Percentiles rank a stretch among this genome's conserved stretches.
phyloP scores from a whole-genome alignment of 2,113 vertebrate species.

The Tinamus guttatus region DNA sequence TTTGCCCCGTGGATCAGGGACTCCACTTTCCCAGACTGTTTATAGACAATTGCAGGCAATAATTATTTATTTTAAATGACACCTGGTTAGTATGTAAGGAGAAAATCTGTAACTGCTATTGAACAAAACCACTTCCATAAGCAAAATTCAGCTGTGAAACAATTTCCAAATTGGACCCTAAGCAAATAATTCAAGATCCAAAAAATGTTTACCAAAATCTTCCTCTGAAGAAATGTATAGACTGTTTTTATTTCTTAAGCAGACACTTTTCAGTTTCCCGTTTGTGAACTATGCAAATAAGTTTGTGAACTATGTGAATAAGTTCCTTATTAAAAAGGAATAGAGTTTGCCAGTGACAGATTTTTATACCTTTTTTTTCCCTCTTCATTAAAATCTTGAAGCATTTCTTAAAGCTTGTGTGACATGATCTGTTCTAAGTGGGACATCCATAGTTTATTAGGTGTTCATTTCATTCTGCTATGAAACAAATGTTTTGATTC shows the following conservation, averaged over 20 bases:
- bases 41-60: not conserved
- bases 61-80: not conserved
- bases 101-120: not conserved
- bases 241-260: not conserved
- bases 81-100: not conserved
- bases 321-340: not conserved
- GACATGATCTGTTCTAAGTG: not conserved
- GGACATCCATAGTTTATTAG: not conserved
- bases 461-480: not conserved
- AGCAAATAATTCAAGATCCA: not conserved
- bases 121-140: not conserved
- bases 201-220: not conserved
- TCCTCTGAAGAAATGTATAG: not conserved
- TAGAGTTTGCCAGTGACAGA: not conserved
- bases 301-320: not conserved
- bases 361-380: not conserved
- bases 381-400: conserved; percentile 15
- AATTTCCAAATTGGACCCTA: not conserved
- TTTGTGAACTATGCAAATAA: not conserved
- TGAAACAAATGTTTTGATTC: conserved; percentile 11
- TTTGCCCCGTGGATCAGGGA: not conserved
- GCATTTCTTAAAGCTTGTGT: conserved; percentile 33
- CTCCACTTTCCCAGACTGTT: not conserved
- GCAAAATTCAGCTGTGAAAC: not conserved
- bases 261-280: conserved; percentile 4